Base-by-base conservation (phyloP, 2,888 invertebrate genomes). In the Clistopyga incitator region DNA sequence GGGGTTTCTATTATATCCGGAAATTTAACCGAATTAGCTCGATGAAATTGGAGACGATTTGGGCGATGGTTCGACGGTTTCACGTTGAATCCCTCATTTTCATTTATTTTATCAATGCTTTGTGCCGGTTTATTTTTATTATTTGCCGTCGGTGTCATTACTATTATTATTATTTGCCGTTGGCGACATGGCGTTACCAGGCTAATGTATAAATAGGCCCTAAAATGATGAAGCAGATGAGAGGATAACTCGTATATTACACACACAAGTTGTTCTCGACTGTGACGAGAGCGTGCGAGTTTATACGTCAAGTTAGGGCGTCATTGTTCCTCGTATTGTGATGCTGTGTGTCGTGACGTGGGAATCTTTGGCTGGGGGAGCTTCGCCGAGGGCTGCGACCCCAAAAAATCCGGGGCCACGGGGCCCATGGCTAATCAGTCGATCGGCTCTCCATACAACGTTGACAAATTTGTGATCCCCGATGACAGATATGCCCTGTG, bases 391-490 rank as follows among this genome's bases (percentile, higher is more conserved):
- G 64, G 70, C 23, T 2, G 23, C 54, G 23, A 56, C 25, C 56
- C 56, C 56, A 10, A 13, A 4, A 56, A 25, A 56, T 64, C 71
- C 15, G 68, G 77, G 81, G 81, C 86, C 86, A 85, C 86, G 86
- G 87, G 86, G 88, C 88, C 88, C 89, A 84, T 83, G 85, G 89
- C 90, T 92, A 92, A 92, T 92, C 92, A 90, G 84, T 81, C 88
- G 87, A 89, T 89, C 90, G 88, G 84, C 88, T 88, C 88, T 89
- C 89, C 80, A 87, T 72, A n/a, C n/a, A 82, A 82, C 88, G 88
- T 88, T 92, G 92, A 92, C 92, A 92, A 92, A 93, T 91, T 91
- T 88, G 86, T 86, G 88, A 86, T 88, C 91, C 78, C 65, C 88
- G 88, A 90, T 92, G 92, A 92, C 90, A 88, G 92, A 92, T 85